Evolutionary conservation across 2,797 vertebrate species (phyloP).

Genomic region (Brachyalestes nurse): DNA sequence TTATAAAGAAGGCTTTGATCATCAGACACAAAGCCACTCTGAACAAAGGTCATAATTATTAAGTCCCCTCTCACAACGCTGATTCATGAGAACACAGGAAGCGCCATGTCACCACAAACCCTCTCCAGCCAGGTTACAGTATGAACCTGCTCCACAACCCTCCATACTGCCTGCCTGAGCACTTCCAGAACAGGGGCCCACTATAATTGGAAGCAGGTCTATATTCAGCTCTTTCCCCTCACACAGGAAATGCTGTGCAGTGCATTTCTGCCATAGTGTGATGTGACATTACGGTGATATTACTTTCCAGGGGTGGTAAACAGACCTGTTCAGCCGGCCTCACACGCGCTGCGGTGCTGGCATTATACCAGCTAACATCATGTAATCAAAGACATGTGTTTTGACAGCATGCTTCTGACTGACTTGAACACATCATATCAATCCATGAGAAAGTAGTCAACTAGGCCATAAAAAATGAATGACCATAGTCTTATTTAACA

Average conservation of each 20-base stretch:
- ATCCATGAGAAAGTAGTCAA: not conserved
- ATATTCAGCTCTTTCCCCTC: conserved; percentile 19
- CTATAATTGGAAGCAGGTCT: conserved; percentile 43
- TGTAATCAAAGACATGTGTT: not conserved
- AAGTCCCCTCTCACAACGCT: conserved; percentile 13
- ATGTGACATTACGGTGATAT: conserved; percentile 33
- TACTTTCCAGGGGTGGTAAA: conserved; percentile 31
- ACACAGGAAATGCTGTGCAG: conserved; percentile 11
- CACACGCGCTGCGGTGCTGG: not conserved
- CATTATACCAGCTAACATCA: not conserved
- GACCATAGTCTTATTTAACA: too few relatives aligned
- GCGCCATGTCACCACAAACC: conserved; percentile 12
- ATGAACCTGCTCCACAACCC: conserved; percentile 9
- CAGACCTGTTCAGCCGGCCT: conserved; percentile 7
- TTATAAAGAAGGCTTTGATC: conserved; percentile 24
- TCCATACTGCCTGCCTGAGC: conserved; percentile 29
- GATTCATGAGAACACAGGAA: conserved; percentile 31
- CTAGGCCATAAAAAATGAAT: too few relatives aligned
- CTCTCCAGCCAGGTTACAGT: conserved; percentile 24
- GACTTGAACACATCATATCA: conserved; percentile 4
- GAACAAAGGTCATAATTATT: conserved; percentile 4
- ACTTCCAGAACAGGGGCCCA: conserved; percentile 21
- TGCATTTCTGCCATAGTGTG: conserved; percentile 30
- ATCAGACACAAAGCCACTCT: conserved; percentile 12
- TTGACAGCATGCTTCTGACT: conserved; percentile 23